Base-by-base conservation (phyloP, 2,113 vertebrate species). In the Nettapus auritus region DNA sequence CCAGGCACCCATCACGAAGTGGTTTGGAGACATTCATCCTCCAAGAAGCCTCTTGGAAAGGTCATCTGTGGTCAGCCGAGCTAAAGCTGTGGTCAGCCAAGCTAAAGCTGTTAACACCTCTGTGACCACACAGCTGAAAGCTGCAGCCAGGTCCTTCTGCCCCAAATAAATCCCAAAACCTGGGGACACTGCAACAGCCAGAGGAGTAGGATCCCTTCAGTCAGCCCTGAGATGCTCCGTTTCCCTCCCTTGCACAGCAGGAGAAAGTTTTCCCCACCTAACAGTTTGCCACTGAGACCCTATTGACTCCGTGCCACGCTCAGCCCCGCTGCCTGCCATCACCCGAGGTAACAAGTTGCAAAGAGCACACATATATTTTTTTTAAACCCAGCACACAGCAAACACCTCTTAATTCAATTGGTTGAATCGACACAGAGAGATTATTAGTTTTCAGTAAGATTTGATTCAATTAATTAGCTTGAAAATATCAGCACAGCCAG, bases 391-490 rank as follows among this genome's bases (percentile, higher is more conserved):
- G 78, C 80, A 52, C 62, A 2, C 44, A 10, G 56, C 70, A 4
- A 92, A 95, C 73, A 90, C 97, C 91, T 93, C 92, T 67, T 88
- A 88, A 94, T 96, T 85, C 93, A 57, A 90, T 84, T 36, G 94
- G 57, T 69, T 81, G 84, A 55, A 70, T 78, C 4, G 46, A 94
- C 93, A 81, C 21, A 2, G 63, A 25, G 90, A 97, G 95, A 97
- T 97, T 91, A 97, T 97, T 93, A 63, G 87, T 97, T 97, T 97
- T 94, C 94, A 76, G 87, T 92, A 87, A 90, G 93, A 97, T 97
- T 95, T 96, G 89, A 97, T 97, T 96, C 97, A 96, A 97, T 97
- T 97, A 98, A 97, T 98, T 98, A 98, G 94, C 94, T 93, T 63
- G 71, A 80, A 96, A 97, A 96, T 97, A 98, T 96, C 97, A 94